Conservation (phyloP, 2,888 invertebrate species). For the Machimus rusticus region DNA sequence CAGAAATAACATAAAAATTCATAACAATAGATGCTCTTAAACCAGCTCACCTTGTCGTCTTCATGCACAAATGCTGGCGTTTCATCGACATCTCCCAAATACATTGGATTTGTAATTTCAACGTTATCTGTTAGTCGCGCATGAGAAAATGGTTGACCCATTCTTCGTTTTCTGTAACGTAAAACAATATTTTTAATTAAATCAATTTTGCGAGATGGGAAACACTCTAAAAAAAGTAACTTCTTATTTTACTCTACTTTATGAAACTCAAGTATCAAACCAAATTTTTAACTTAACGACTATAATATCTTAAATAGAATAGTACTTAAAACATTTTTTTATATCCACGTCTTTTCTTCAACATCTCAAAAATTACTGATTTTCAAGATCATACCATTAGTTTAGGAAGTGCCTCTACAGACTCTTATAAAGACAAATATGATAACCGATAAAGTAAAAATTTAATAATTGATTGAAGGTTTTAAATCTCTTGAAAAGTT, state of each 20-base stretch:
- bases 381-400: no score
- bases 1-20: constrained; percentile 30
- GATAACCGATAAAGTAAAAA: no score
- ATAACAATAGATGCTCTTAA: neutral
- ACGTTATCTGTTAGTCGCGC: constrained; percentile 83
- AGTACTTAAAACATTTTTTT: no score
- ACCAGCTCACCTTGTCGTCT: constrained; percentile 67
- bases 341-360: no score
- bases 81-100: constrained; percentile 76
- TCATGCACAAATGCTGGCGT: constrained; percentile 67
- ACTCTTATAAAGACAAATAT: no score
- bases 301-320: no score
- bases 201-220: neutral
- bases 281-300: no score
- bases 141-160: constrained; percentile 75
- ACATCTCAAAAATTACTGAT: no score
- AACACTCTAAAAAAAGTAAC: neutral
- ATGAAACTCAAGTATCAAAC: neutral
- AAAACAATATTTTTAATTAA: neutral
- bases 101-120: constrained; percentile 87
- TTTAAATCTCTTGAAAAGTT: no score
- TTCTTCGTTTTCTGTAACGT: constrained; percentile 63
- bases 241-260: neutral
- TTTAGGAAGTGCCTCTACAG: no score
- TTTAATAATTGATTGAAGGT: no score